Base-by-base conservation (phyloP, 2,888 invertebrate species). In the Rutpela maculata region DNA sequence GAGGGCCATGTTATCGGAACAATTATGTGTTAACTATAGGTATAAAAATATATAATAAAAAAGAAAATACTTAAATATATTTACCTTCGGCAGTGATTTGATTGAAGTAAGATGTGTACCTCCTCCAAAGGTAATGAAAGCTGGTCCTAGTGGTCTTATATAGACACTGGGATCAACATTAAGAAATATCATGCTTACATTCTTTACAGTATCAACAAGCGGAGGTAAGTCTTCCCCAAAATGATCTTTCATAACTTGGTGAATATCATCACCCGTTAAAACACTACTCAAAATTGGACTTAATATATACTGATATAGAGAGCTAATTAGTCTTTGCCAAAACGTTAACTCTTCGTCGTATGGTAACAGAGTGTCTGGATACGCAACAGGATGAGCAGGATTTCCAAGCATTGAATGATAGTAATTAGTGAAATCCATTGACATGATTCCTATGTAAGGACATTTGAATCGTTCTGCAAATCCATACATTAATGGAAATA, bases 141-240 rank as follows among this genome's bases (percentile, higher is more conserved):
- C 79, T 0, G 88, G 87, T 11, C 84, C 82, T 11, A 85, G 57
- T 1, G 88, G 85, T 74, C 87, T 84, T 6, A 85, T 62, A 12
- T 85, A 81, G 68, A 87, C 85, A 31, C 86, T 75, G 0, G 87
- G 86, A 84, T 89, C 84, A 0, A 78, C 77, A 80, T 88, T 88
- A 5, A 86, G 71, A 72, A 89, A 87, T 59, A 87, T 22, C 84
- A 88, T 78, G 75, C 84, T 84, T 15, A 86, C 82, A 55, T 84
- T 83, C 26, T 81, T 81, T 19, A 80, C 74, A 9, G 87, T 70
- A 3, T 85, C 85, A 15, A n/a, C 6, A 10, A 85, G 17, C 4
- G 80, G 56, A 10, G 86, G 84, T 57, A 81, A 78, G 56, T 81
- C 76, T 10, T 82, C 76, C 0, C 86, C 86, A 71, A 87, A 86